A percentile compares a stretch with the other conserved stretches of the same genome.
These are phyloP conservation scores for Gnathonemus longibarbis DNA, from an alignment of 2,113 vertebrate species.

Conservation along the genomic window DNA sequence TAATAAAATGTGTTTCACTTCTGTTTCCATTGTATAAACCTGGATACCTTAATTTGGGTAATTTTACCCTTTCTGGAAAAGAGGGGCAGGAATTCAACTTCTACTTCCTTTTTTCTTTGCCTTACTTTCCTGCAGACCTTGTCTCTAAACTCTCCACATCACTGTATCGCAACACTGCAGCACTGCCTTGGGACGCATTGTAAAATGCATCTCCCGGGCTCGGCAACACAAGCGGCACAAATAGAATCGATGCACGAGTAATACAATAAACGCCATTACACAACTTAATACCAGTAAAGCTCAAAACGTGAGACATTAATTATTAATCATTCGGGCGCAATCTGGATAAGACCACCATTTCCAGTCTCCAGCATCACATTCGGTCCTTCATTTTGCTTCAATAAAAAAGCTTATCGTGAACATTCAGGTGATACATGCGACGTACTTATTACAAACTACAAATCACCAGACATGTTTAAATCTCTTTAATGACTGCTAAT, in stretches of 20 bases:
- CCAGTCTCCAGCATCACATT: not conserved
- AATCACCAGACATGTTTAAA: not conserved
- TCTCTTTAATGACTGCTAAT: not conserved
- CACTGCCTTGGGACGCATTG: not conserved
- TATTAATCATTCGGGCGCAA: not conserved
- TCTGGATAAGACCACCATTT: not conserved
- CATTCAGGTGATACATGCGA: not conserved
- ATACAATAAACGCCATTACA: not conserved
- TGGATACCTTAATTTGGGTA: constrained; percentile 13
- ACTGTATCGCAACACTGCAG: not conserved
- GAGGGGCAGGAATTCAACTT: constrained; percentile 2
- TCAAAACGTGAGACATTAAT: not conserved
- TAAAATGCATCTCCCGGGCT: not conserved
- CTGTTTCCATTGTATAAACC: not conserved
- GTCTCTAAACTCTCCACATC: not conserved
- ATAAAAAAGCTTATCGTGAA: not conserved
- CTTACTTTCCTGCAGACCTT: not conserved
- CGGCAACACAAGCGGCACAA: not conserved
- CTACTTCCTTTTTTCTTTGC: not conserved
- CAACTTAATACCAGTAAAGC: not conserved
- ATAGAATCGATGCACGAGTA: not conserved
- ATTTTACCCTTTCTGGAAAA: constrained; percentile 4
- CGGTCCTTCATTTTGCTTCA: not conserved
- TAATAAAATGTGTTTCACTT: not conserved
- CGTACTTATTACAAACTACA: not conserved